These are phyloP conservation scores for Merops nubicus DNA, from an alignment of 2,113 vertebrate genomes.

Conservation along the genomic window DNA sequence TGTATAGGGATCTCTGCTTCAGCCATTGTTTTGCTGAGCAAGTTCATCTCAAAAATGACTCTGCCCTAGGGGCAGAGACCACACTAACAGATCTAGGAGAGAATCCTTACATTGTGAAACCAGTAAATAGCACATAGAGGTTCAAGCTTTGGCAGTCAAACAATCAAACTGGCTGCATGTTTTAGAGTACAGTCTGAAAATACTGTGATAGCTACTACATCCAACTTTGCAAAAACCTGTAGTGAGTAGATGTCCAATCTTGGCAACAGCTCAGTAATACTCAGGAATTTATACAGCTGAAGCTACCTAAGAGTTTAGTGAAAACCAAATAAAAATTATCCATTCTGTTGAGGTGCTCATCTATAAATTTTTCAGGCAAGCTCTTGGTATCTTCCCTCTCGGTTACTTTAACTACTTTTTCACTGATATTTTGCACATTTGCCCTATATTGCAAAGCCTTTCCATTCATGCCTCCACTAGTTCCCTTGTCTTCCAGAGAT, in stretches of 20 bases:
- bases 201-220: not conserved
- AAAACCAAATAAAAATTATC: not conserved
- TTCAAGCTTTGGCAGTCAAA: not conserved
- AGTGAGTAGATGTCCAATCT: not conserved
- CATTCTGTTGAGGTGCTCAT: not conserved
- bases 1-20: not conserved
- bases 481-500: not conserved
- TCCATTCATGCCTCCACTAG: not conserved
- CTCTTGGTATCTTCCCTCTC: not conserved
- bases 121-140: not conserved
- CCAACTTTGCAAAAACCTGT: not conserved
- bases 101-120: not conserved
- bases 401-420: not conserved
- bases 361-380: not conserved
- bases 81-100: not conserved
- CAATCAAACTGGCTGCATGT: not conserved
- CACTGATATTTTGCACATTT: not conserved
- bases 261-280: not conserved
- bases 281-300: not conserved
- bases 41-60: not conserved
- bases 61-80: not conserved
- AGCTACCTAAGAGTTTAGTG: not conserved
- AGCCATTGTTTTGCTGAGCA: not conserved
- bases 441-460: not conserved
- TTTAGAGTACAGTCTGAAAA: not conserved